Percentiles rank a stretch among this genome's conserved stretches.
Conservation (phyloP, 2,888 invertebrate species). For the Cordilura impudica region DNA sequence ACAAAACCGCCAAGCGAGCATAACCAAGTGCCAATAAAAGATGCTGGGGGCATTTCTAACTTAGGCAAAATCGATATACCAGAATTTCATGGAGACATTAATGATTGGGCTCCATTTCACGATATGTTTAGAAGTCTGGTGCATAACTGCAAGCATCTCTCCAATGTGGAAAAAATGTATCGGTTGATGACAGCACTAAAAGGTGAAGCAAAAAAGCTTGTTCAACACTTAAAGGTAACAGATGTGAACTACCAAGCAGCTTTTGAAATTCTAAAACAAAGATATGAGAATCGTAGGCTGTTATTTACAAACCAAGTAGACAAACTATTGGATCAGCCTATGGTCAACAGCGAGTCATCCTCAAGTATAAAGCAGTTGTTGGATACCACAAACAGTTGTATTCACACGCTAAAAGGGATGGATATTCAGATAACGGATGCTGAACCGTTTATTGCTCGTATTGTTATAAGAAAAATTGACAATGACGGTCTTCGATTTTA, state of each 20-base stretch:
- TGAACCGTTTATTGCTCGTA: no score
- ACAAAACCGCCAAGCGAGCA: no score
- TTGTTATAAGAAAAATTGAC: no score
- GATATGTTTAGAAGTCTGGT: slow-evolving; percentile 9
- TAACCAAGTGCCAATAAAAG: no score
- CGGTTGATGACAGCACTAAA: background rate
- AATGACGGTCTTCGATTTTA: background rate
- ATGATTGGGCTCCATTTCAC: slow-evolving; percentile 9
- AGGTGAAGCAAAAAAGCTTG: slow-evolving; percentile 1
- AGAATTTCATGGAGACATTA: slow-evolving; percentile 6
- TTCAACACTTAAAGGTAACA: slow-evolving; percentile 1
- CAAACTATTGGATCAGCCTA: background rate
- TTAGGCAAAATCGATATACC: background rate
- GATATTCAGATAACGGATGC: background rate
- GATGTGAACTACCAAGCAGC: background rate
- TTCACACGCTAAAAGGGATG: background rate
- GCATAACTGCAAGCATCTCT: background rate
- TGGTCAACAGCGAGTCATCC: background rate
- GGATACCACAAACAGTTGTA: background rate
- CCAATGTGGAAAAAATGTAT: slow-evolving; percentile 25
- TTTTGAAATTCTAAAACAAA: background rate
- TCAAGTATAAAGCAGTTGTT: no score
- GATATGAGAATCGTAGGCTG: background rate
- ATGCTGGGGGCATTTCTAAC: no score
- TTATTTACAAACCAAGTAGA: background rate